Percentiles rank a stretch among this genome's conserved stretches.
Conservation (phyloP, 2,888 invertebrate species). For the Conomelus anceps region DNA sequence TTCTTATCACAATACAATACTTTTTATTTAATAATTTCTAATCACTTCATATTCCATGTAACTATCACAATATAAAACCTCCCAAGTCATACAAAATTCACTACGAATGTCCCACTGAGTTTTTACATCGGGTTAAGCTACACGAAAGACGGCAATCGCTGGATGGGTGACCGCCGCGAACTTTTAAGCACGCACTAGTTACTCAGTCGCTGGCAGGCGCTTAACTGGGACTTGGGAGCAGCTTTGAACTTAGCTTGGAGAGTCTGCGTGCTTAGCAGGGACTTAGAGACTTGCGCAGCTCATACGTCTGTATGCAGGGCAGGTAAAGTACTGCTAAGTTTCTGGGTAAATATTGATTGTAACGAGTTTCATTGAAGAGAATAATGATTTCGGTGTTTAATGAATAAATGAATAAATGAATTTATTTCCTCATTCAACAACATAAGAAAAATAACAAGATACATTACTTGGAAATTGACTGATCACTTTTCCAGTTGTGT, state of each 20-base stretch:
- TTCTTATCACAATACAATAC: too few species aligned
- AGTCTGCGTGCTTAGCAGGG: not conserved
- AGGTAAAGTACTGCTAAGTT: too few species aligned
- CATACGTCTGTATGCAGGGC: not conserved
- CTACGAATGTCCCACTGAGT: too few species aligned
- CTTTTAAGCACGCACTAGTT: not conserved
- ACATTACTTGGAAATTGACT: too few species aligned
- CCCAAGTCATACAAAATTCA: too few species aligned
- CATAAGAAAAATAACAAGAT: too few species aligned
- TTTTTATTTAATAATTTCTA: too few species aligned
- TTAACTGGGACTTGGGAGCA: not conserved
- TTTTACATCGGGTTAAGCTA: not conserved
- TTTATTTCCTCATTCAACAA: too few species aligned
- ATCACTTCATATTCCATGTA: too few species aligned
- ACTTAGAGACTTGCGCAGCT: not conserved
- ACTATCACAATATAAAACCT: too few species aligned
- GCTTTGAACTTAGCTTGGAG: not conserved
- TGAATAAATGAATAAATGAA: not conserved
- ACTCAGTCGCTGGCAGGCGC: not conserved
- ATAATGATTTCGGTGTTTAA: not conserved
- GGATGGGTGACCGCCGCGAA: not conserved
- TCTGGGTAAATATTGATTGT: not conserved
- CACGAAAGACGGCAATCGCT: not conserved
- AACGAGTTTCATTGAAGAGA: not conserved
- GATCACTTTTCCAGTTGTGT: too few species aligned